Base-by-base conservation (phyloP, 2,888 invertebrate species). In the Amphipoea oculea region DNA sequence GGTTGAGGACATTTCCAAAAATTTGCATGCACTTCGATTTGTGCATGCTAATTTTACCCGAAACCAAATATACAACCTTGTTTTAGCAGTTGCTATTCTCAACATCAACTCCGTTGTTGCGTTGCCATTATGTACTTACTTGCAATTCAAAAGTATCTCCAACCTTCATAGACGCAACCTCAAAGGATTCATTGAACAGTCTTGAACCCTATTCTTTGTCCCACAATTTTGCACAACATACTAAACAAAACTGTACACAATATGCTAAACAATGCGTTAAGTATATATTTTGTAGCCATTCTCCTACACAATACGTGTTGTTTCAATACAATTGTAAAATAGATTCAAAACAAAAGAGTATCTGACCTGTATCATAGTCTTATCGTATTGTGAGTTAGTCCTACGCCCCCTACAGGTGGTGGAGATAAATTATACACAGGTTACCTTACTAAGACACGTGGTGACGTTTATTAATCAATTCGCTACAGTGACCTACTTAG, bases 301-400 rank as follows among this genome's bases (percentile, higher is more conserved):
- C 51, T 40, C 40, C 23, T 36, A 57, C 5, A 83, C 83, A 70
- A 81, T 83, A 69, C 29, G 14, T 40, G 14, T 11, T 69, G 20
- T 45, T n/a, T 48, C 62, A 71, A 70, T 42, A 79, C 63, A 84
- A 84, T n/a, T 9, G 23, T 17, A 6, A 48, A 63, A 23, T 42
- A 65, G 23, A 84, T 14, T 40, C 9, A 40, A 78, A 68, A 79
- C 57, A 82, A 72, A 82, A 29, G 36, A 29, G 62, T 23, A 63
- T 14, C 40, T 23, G 7, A 71, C 20, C 12, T 17, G 23, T 62
- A 60, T 48, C 12, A 63, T 29, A 40, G 2, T 73, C 9, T 7
- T 36, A 70, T 40, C 29, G 20, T 20, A n/a, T n/a, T n/a, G n/a
- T n/a, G n/a, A n/a, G n/a, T n/a, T n/a, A n/a, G n/a, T n/a, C n/a